These are phyloP conservation scores for Peromyscus nudipes DNA, from an alignment of 2,797 vertebrate genomes.

Conservation along the genomic window DNA sequence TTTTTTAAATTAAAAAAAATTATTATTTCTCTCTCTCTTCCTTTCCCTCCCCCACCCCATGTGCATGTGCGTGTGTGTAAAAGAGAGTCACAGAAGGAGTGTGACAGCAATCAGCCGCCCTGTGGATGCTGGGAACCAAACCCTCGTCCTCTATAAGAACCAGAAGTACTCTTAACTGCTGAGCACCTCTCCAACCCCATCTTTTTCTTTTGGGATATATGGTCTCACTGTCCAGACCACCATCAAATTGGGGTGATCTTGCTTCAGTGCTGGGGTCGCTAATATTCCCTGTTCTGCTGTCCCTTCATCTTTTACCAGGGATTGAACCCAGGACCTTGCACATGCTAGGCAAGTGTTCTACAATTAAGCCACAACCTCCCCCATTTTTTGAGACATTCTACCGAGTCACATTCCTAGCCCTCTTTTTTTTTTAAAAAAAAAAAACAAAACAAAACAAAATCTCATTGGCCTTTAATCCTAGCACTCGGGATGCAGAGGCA, in stretches of 20 bases:
- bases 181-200: background rate
- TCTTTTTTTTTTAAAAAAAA: too few species aligned
- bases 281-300: background rate
- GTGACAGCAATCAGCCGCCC: background rate
- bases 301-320: background rate
- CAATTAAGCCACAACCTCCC: background rate
- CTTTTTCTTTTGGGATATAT: background rate
- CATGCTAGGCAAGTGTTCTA: background rate
- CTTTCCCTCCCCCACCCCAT: background rate
- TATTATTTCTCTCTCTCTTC: background rate
- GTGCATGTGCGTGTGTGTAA: background rate
- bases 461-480: too few species aligned
- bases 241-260: background rate
- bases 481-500: too few species aligned
- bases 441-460: too few species aligned
- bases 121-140: background rate
- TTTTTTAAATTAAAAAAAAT: too few species aligned
- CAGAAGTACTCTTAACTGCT: background rate
- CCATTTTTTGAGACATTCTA: background rate
- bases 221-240: background rate
- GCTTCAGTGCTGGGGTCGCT: background rate
- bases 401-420: too few species aligned
- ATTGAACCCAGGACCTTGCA: background rate
- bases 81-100: background rate
- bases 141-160: background rate